A percentile compares a stretch with the other conserved stretches of the same genome.
phyloP scores from a whole-genome alignment of 1,140 invertebrate genomes.

The Rhopalosiphum padi region DNA sequence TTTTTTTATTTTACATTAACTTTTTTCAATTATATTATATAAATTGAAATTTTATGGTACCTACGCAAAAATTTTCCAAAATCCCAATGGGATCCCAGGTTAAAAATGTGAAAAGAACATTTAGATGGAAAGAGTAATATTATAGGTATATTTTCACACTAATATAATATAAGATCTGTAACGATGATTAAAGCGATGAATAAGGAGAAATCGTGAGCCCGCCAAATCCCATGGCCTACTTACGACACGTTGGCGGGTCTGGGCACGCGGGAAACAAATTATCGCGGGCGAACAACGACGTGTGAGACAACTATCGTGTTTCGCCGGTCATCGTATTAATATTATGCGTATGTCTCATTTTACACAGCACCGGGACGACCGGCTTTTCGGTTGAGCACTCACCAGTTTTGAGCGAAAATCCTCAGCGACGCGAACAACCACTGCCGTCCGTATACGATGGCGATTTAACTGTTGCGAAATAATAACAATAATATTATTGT shows the following conservation, averaged over 20 bases:
- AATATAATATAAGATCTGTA: background rate
- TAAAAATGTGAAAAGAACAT: background rate
- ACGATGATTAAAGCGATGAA: background rate
- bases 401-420: background rate
- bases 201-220: background rate
- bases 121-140: background rate
- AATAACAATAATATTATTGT: background rate
- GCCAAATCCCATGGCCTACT: constrained; percentile 24
- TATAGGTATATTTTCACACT: background rate
- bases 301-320: background rate
- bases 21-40: background rate
- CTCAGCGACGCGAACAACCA: background rate
- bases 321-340: background rate
- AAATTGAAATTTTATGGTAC: background rate
- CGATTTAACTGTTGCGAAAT: background rate
- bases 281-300: background rate
- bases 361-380: background rate
- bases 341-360: background rate
- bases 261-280: background rate
- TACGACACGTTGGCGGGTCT: background rate
- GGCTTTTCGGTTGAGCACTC: background rate
- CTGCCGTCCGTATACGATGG: background rate
- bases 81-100: background rate
- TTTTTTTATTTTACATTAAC: too few relatives aligned
- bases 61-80: background rate